These are phyloP conservation scores for Siniperca scherzeri DNA, from an alignment of 2,797 vertebrate species.

Conservation along the genomic window DNA sequence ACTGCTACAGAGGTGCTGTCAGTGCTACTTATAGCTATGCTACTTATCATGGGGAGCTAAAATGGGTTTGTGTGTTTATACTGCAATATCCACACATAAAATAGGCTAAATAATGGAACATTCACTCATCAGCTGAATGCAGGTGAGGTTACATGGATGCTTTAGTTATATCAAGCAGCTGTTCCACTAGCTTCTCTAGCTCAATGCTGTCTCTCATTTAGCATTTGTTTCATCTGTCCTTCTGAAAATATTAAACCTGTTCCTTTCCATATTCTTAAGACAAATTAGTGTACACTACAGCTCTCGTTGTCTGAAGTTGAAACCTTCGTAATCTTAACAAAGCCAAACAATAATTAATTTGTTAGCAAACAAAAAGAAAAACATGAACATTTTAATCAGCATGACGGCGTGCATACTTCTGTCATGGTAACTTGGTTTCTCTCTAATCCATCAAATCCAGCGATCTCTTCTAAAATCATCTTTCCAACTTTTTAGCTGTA, in stretches of 20 bases:
- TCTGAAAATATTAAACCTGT: neutral
- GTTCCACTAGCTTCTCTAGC: neutral
- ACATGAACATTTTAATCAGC: too few species aligned
- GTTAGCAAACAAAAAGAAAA: too few species aligned
- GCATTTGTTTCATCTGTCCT: neutral
- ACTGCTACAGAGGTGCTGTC: neutral
- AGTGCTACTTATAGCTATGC: neutral
- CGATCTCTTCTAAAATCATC: neutral
- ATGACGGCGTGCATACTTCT: too few species aligned
- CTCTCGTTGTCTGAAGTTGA: neutral
- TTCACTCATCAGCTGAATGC: neutral
- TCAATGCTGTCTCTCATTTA: neutral
- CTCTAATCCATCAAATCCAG: neutral
- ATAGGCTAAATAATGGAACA: neutral
- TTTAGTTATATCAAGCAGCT: neutral
- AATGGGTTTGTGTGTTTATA: neutral
- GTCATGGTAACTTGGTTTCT: too few species aligned
- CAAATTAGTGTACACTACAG: neutral
- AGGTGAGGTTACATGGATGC: neutral
- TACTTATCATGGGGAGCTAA: neutral
- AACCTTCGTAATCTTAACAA: neutral
- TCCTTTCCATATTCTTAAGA: neutral
- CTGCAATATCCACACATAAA: neutral
- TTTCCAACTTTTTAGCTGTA: too few species aligned
- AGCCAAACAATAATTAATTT: too few species aligned